Percentiles rank a stretch among this genome's conserved stretches.
phyloP scores from a whole-genome alignment of 2,113 vertebrate species.

The Percina caprodes region DNA sequence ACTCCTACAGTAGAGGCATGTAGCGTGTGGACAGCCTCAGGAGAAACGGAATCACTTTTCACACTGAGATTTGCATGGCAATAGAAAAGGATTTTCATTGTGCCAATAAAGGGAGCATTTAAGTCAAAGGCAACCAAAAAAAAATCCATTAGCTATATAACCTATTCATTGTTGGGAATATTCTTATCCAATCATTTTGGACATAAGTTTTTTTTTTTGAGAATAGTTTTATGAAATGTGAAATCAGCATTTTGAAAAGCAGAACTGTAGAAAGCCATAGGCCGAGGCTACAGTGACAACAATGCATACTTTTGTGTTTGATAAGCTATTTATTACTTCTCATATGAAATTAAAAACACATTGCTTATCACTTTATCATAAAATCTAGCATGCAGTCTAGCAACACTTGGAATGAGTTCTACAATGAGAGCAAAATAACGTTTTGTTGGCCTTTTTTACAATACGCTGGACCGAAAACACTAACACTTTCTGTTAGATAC shows the following conservation, averaged over 20 bases:
- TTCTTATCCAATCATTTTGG: background rate
- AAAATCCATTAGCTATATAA: background rate
- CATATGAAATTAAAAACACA: conserved; percentile 9
- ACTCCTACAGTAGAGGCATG: background rate
- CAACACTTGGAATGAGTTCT: background rate
- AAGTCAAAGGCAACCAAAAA: background rate
- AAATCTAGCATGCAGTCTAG: background rate
- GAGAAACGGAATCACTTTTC: conserved; percentile 17
- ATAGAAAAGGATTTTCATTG: conserved; percentile 1
- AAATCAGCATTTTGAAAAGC: conserved; percentile 40
- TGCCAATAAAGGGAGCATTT: background rate
- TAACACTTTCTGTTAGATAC: conserved; percentile 31
- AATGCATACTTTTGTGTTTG: conserved; percentile 2
- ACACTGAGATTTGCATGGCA: conserved; percentile 12
- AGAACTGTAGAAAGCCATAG: background rate
- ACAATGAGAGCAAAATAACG: background rate
- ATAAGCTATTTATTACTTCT: conserved; percentile 25
- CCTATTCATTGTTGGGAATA: background rate
- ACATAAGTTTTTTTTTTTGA: background rate
- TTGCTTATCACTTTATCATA: background rate
- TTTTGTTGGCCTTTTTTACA: conserved; percentile 32
- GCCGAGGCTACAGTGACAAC: conserved; percentile 9
- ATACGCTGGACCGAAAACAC: conserved; percentile 25
- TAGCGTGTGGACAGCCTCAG: background rate
- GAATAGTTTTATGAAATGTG: conserved; percentile 13